phyloP scores from a whole-genome alignment of 2,113 vertebrate genomes.

The Gobio gobio region DNA sequence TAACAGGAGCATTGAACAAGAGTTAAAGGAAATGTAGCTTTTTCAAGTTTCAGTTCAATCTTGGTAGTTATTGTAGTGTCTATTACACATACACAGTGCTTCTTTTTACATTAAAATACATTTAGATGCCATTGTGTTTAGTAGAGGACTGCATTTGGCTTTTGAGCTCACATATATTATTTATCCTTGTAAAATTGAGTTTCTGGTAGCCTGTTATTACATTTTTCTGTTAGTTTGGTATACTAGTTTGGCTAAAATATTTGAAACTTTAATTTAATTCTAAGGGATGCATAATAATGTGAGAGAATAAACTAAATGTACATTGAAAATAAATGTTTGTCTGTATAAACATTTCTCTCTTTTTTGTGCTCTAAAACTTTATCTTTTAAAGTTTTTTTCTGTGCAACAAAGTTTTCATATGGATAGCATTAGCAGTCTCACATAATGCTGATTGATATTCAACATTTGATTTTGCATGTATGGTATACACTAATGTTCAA shows the following conservation, averaged over 20 bases:
- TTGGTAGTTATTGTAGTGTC: not conserved
- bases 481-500: not conserved
- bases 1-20: not conserved
- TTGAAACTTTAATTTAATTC: not conserved
- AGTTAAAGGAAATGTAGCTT: not conserved
- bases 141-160: too few species aligned
- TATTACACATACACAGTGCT: not conserved
- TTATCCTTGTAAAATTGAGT: slow-evolving; percentile 13
- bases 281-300: not conserved
- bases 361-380: not conserved
- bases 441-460: too few species aligned
- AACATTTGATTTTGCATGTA: too few species aligned
- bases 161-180: slow-evolving; percentile 24
- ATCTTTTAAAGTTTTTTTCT: too few species aligned
- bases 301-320: not conserved
- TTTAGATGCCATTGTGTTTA: not conserved
- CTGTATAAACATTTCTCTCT: not conserved
- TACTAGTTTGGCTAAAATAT: not conserved
- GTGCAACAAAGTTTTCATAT: too few species aligned
- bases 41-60: not conserved
- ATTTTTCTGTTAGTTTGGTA: too few species aligned
- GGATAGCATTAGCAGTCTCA: too few species aligned
- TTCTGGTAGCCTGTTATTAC: not conserved
- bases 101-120: not conserved
- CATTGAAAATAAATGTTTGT: too few species aligned